phyloP scores from a whole-genome alignment of 2,797 vertebrate species.

The Austrolebias charrua region DNA sequence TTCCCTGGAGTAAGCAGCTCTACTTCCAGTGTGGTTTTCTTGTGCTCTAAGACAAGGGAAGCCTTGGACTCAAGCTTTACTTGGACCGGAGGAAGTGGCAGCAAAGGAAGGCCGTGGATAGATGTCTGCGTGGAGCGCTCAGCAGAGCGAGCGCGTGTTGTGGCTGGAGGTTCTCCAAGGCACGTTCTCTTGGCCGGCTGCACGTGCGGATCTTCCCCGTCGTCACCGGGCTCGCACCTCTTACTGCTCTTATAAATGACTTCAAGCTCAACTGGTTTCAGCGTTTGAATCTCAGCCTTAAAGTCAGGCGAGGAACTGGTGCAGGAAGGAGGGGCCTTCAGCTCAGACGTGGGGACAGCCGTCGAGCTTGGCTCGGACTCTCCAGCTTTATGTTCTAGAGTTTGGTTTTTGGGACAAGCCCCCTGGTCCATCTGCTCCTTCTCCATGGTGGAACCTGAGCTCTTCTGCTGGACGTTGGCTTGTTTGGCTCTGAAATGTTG shows the following conservation, averaged over 20 bases:
- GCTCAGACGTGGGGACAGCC: constrained; percentile 21
- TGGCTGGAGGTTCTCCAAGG: constrained; percentile 70
- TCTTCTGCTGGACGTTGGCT: constrained; percentile 48
- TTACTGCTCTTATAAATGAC: constrained; percentile 52
- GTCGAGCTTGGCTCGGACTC: constrained; percentile 52
- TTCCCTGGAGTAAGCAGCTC: constrained; percentile 81
- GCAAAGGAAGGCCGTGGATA: constrained; percentile 54
- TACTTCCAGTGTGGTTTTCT: constrained; percentile 78
- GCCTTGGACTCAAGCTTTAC: constrained; percentile 70
- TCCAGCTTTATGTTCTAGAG: constrained; percentile 23
- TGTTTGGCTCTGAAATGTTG: constrained; percentile 70
- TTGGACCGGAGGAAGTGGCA: constrained; percentile 56
- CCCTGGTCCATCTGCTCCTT: constrained; percentile 38
- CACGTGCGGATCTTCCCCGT: constrained; percentile 65
- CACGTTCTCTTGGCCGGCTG: constrained; percentile 70
- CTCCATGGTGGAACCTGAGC: constrained; percentile 18
- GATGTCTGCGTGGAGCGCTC: constrained; percentile 59
- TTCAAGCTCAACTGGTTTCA: constrained; percentile 33
- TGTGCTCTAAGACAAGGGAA: constrained; percentile 69
- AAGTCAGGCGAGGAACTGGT: constrained; percentile 7
- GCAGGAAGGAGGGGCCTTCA: constrained; percentile 11
- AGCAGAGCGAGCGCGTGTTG: constrained; percentile 48
- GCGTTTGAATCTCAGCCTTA: constrained; percentile 26
- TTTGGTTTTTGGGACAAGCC: constrained; percentile 29
- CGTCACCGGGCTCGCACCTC: constrained; percentile 60